Evolutionary conservation across 2,797 vertebrate genomes (phyloP), one percentile per base, ranked within the genome.

Genomic region (Protonibea diacanthus): DNA sequence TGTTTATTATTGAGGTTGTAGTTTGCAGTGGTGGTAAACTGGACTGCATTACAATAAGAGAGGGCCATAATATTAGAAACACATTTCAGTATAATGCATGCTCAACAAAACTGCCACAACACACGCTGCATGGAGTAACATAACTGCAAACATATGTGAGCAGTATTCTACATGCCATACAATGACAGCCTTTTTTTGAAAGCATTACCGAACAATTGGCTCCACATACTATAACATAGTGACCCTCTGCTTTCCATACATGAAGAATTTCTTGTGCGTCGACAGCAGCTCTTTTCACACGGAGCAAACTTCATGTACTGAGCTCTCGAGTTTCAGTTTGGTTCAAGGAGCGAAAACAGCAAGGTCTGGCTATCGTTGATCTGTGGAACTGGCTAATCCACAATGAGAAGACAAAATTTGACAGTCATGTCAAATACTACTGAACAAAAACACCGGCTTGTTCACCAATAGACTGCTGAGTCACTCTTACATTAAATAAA

Each of bases 301-400:
- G 0, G 20, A 61, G 67, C 21, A 66, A 23, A 88, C 83, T 56
- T 40, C 4, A 20, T 76, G 84, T 82, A 74, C 84, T 61, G 18
- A 64, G 53, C 10, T 38, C 85, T 90, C 83, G 48, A 8, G 72
- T 89, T 87, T 81, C 86, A 71, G 5, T 60, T 62, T 47, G 42
- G 48, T 68, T 81, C 14, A 42, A 72, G 20, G 62, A 59, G 8
- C 13, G 52, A 80, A 80, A 81, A 81, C 65, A 82, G 71, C 71
- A 23, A 74, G 23, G 70, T 72, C 18, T 17, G 4, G 6, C 75
- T 81, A 57, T 21, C 11, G n/a, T 7, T 62, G 11, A 76, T 56
- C 58, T 21, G 11, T 29, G 7, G 7, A 65, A 10, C 55, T 40
- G 45, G 23, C 68, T 42, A 3, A 4, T 58, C 42, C 18, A 55